These are phyloP conservation scores for Tenthredo scrophulariae DNA, from an alignment of 2,888 invertebrate species.

Conservation along the genomic window DNA sequence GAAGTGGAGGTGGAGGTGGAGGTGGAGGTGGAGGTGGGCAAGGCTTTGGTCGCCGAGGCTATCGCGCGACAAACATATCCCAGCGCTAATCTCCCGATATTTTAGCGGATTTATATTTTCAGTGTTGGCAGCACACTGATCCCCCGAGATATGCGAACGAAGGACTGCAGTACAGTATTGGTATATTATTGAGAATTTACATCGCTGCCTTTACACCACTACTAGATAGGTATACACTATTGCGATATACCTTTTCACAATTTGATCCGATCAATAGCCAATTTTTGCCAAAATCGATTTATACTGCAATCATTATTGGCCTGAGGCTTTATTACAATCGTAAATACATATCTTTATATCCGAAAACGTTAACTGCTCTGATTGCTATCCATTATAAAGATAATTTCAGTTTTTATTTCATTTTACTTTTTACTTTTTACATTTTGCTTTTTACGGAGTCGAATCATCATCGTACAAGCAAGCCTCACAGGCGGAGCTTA, in stretches of 20 bases:
- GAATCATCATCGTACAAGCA: background rate
- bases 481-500: background rate
- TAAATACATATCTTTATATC: background rate
- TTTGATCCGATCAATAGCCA: constrained; percentile 23
- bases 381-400: background rate
- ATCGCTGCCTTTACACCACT: background rate
- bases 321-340: background rate
- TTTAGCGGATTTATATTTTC: constrained; percentile 76
- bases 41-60: constrained; percentile 58
- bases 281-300: constrained; percentile 4
- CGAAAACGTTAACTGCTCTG: background rate
- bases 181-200: constrained; percentile 32
- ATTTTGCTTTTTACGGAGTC: background rate
- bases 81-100: constrained; percentile 76
- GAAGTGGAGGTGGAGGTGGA: constrained; percentile 30
- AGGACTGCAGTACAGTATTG: background rate
- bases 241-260: background rate
- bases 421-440: background rate
- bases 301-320: background rate
- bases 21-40: constrained; percentile 20
- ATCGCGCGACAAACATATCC: constrained; percentile 73
- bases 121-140: constrained; percentile 61
- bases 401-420: background rate
- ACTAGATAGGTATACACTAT: background rate
- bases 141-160: constrained; percentile 54